Evolutionary conservation across 2,797 vertebrate genomes (phyloP).

Genomic region (Coregonus sp.): DNA sequence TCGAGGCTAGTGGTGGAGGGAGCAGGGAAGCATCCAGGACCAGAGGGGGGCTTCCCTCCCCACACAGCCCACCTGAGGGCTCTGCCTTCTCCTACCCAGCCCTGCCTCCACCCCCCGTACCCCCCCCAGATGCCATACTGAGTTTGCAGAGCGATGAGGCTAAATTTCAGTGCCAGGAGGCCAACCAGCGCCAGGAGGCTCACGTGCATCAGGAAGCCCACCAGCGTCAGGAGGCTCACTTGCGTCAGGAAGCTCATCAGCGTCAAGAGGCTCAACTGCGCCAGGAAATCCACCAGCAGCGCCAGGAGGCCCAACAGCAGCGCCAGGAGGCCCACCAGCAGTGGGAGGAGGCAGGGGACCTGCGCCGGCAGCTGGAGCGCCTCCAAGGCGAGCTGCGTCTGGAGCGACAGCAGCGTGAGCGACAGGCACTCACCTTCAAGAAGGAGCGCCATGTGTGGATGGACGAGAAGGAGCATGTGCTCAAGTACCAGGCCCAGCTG

Average conservation of each 20-base stretch:
- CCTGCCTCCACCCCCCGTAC: conserved; percentile 26
- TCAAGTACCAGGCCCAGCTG: conserved; percentile 88
- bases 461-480: conserved; percentile 87
- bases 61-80: conserved; percentile 42
- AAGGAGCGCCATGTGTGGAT: conserved; percentile 86
- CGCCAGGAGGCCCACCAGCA: conserved; percentile 66
- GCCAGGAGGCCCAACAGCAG: conserved; percentile 85
- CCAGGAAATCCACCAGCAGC: conserved; percentile 82
- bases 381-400: conserved; percentile 81
- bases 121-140: conserved; percentile 50
- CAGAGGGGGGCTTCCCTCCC: conserved; percentile 43
- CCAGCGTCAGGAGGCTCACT: conserved; percentile 87
- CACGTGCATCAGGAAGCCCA: conserved; percentile 84
- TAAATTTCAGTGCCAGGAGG: conserved; percentile 78
- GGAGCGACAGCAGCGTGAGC: conserved; percentile 82
- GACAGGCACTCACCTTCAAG: conserved; percentile 82
- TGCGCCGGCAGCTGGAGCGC: conserved; percentile 76
- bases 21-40: conserved; percentile 43
- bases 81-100: conserved; percentile 28
- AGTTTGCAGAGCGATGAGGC: conserved; percentile 81
- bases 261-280: conserved; percentile 33
- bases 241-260: conserved; percentile 87
- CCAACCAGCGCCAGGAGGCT: conserved; percentile 60
- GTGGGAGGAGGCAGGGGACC: conserved; percentile 44
- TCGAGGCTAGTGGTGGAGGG: conserved; percentile 14